phyloP scores from a whole-genome alignment of 2,888 invertebrate species.

The Globia sparganii region DNA sequence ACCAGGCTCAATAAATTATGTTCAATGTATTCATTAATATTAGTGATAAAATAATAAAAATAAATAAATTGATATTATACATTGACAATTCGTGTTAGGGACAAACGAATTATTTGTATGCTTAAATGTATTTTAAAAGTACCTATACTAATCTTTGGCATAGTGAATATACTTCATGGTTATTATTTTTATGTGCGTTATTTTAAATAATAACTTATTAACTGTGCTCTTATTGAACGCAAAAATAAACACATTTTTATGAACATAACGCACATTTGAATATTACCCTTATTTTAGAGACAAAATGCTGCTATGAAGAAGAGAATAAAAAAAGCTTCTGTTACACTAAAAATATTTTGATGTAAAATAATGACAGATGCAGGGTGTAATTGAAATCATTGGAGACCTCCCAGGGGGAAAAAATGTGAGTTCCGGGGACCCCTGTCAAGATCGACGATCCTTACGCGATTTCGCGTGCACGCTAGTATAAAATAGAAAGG shows the following conservation, averaged over 20 bases:
- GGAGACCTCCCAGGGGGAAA: background rate
- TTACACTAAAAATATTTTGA: slow-evolving; percentile 40
- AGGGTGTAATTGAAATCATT: slow-evolving; percentile 17
- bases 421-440: background rate
- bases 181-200: slow-evolving; percentile 19
- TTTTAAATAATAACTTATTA: slow-evolving; percentile 3
- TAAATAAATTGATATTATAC: slow-evolving; percentile 57
- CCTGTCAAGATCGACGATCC: background rate
- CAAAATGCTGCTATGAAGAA: slow-evolving; percentile 24
- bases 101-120: slow-evolving; percentile 61
- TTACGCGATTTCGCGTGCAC: background rate
- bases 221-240: slow-evolving; percentile 1
- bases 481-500: background rate
- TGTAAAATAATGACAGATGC: slow-evolving; percentile 19
- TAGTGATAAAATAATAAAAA: slow-evolving; percentile 46
- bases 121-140: slow-evolving; percentile 55
- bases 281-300: slow-evolving; percentile 15
- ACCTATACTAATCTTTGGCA: slow-evolving; percentile 27
- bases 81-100: slow-evolving; percentile 57
- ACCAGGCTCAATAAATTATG: slow-evolving; percentile 64
- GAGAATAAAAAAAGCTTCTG: slow-evolving; percentile 46
- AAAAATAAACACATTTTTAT: slow-evolving; percentile 16
- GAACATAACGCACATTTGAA: slow-evolving; percentile 23
- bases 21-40: slow-evolving; percentile 54
- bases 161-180: slow-evolving; percentile 27